Base-by-base conservation (phyloP, 2,797 vertebrate species). In the Lepus oiostolus region DNA sequence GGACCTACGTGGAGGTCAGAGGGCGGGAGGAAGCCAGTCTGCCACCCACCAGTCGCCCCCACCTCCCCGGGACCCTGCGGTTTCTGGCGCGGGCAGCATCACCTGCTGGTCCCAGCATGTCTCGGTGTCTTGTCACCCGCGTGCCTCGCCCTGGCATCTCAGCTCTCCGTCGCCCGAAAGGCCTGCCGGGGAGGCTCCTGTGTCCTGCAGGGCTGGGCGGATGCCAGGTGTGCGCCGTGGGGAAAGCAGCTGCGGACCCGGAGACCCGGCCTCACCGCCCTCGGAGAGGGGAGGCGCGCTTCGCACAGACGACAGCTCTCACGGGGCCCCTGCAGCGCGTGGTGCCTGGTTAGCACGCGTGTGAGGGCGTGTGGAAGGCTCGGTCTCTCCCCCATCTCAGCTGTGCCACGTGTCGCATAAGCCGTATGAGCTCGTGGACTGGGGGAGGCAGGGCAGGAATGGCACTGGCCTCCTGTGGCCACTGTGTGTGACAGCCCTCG, bases 381-480 rank as follows among this genome's bases (percentile, higher is more conserved):
- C 54, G 4, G 19, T 16, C 19, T 58, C 54, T 58, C 54, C 54
- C 67, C 19, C 81, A 2, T 26, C 52, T 47, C 0, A 5, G 28
- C 0, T 0, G 17, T 13, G 2, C 54, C 30, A 0, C 32, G 79
- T n/a, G 1, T 11, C 13, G 13, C 79, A 65, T 4, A 62, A 26
- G 52, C 58, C 54, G 0, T 42, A 7, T 17, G 2, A 3, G 16
- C 16, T n/a, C 32, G 38, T 13, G 24, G 42, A 58, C 58, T 72
- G 7, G n/a, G 24, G 11, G 0, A 5, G 1, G 47, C 42, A 7
- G 42, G 42, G 42, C 42, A 42, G 1, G 32, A n/a, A 8, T 1
- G 5, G 50, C 30, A 4, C 24, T 50, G 19, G 22, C 75, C 14
- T 50, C 14, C 9, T 0, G 0, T 0, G 22, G 2, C 17, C 2